phyloP scores from a whole-genome alignment of 2,113 vertebrate species.

The Taxidea taxus region DNA sequence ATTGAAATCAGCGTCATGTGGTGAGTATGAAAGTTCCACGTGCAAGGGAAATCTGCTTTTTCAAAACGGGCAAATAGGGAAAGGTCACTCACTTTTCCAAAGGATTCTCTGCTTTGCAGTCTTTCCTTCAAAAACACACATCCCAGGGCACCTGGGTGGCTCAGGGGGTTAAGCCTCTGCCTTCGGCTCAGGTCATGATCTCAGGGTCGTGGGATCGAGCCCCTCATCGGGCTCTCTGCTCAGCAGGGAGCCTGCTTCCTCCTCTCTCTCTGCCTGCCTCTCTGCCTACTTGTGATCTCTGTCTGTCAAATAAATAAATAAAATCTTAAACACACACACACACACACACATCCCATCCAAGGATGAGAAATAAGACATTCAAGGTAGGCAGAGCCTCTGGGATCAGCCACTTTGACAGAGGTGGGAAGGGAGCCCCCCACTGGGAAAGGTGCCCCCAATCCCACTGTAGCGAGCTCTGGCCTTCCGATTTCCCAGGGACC shows the following conservation, averaged over 20 bases:
- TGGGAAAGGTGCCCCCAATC: not conserved
- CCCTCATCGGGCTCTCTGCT: too few relatives aligned
- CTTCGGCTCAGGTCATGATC: too few relatives aligned
- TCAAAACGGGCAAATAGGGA: not conserved
- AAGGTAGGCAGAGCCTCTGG: not conserved
- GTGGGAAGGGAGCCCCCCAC: not conserved
- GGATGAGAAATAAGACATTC: not conserved
- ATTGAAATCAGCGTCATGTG: not conserved
- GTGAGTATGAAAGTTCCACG: not conserved
- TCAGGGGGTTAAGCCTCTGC: too few relatives aligned
- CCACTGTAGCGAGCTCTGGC: rapidly evolving
- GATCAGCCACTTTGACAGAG: not conserved
- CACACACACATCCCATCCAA: too few relatives aligned
- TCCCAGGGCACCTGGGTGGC: too few relatives aligned
- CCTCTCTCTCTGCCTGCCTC: too few relatives aligned
- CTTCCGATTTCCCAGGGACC: not conserved
- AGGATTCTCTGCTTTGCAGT: not conserved
- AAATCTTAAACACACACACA: too few relatives aligned
- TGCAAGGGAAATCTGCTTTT: not conserved
- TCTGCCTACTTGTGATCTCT: too few relatives aligned
- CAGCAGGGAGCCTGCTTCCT: too few relatives aligned
- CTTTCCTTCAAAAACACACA: not conserved
- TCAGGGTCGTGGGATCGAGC: too few relatives aligned
- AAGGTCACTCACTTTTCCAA: not conserved
- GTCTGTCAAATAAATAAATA: too few relatives aligned